Conservation (phyloP, 2,797 vertebrate species). For the Craterocephalus amniculus region DNA sequence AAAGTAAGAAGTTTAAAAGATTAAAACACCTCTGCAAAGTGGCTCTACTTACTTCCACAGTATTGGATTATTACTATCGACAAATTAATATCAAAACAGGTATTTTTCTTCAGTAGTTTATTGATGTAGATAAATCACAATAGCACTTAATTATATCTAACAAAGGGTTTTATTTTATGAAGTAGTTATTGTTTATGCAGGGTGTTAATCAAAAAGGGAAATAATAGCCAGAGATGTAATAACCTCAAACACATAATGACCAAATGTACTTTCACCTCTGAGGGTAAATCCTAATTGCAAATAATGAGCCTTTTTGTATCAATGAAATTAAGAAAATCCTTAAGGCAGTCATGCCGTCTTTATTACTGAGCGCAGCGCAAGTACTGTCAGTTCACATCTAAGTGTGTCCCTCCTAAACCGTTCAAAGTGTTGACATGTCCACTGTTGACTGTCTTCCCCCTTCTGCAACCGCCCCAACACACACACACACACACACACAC, state of each 20-base stretch:
- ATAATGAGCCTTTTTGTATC: constrained; percentile 27
- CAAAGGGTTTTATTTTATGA: neutral
- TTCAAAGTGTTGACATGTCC: constrained; percentile 67
- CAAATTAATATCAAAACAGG: neutral
- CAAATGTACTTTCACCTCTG: neutral
- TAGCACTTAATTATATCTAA: neutral
- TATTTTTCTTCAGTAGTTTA: neutral
- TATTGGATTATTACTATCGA: neutral
- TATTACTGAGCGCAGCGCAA: constrained; percentile 22
- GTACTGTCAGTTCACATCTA: constrained; percentile 44
- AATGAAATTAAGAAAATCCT: constrained; percentile 39
- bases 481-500: constrained; percentile 44
- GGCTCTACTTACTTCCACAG: neutral
- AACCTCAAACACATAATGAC: neutral
- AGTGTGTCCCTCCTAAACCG: constrained; percentile 38
- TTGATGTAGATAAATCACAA: neutral
- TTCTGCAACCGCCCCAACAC: neutral
- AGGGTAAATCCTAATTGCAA: constrained; percentile 17
- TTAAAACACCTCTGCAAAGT: neutral
- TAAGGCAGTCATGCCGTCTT: constrained; percentile 28
- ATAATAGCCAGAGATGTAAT: constrained; percentile 5
- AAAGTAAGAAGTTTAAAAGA: neutral
- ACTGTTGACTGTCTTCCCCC: constrained; percentile 34
- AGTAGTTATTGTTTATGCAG: neutral
- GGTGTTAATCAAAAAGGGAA: constrained; percentile 10